Conservation (phyloP, 2,797 vertebrate genomes). For the Momotus momota region DNA sequence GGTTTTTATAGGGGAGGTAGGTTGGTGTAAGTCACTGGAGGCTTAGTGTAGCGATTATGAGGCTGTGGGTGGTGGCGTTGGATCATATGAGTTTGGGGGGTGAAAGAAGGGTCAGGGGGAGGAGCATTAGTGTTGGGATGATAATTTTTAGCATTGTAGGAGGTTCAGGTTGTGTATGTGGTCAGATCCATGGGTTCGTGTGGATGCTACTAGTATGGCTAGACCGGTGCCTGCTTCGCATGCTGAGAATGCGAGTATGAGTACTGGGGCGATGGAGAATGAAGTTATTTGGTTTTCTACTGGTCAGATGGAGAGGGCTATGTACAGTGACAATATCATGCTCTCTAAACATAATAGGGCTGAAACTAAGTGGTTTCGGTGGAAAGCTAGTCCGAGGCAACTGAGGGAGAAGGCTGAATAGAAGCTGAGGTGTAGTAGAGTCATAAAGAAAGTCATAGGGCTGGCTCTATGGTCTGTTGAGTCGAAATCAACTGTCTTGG, state of each 20-base stretch:
- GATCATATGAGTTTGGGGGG: not conserved
- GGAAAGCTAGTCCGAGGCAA: accelerated
- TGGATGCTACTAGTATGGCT: not conserved
- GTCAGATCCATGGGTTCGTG: not conserved
- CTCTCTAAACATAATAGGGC: accelerated
- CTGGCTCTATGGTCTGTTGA: accelerated
- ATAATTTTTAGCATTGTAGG: not conserved
- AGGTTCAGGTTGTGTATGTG: not conserved
- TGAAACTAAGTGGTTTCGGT: accelerated
- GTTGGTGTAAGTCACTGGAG: not conserved
- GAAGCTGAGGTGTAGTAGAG: not conserved
- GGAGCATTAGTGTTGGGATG: not conserved
- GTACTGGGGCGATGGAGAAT: not conserved
- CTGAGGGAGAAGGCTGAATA: not conserved
- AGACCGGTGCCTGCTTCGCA: not conserved
- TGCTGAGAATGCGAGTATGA: not conserved
- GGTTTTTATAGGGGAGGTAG: accelerated
- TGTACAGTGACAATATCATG: not conserved
- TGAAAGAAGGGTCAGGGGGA: not conserved
- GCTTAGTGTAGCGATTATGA: not conserved
- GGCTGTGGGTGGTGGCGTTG: not conserved
- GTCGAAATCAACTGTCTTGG: not conserved
- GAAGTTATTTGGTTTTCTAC: not conserved
- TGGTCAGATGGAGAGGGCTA: not conserved
- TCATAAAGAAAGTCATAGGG: not conserved